A percentile compares a stretch with the other conserved stretches of the same genome.
Evolutionary conservation across 2,888 invertebrate species (phyloP).

Genomic region (Melanophora roralis): DNA sequence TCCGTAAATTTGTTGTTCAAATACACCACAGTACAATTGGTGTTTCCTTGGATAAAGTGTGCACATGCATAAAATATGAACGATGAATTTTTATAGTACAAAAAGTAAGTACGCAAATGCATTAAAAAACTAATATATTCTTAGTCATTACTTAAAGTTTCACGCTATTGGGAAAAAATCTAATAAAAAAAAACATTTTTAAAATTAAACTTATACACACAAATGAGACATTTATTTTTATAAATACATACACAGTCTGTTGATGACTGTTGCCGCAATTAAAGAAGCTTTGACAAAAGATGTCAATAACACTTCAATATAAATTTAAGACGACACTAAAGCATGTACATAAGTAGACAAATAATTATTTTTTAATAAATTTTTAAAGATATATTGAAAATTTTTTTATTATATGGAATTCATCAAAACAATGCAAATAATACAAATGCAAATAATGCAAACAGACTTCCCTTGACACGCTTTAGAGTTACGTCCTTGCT

Average conservation of each 20-base stretch:
- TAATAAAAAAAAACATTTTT: constrained; percentile 4
- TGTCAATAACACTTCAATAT: constrained; percentile 40
- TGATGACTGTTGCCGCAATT: too few species aligned
- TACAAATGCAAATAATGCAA: too few species aligned
- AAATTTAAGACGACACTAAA: too few species aligned
- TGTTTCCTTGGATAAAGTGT: not conserved
- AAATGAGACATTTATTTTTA: constrained; percentile 31
- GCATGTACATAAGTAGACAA: too few species aligned
- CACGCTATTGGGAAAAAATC: constrained; percentile 32
- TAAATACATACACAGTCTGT: not conserved
- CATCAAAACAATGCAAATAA: too few species aligned
- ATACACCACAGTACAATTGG: too few species aligned
- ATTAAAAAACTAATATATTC: constrained; percentile 15
- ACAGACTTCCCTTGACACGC: too few species aligned
- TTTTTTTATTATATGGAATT: too few species aligned
- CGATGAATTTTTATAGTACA: not conserved
- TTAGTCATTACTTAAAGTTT: constrained; percentile 38
- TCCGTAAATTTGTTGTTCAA: not conserved
- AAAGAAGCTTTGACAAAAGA: constrained; percentile 17
- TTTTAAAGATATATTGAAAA: too few species aligned
- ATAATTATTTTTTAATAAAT: too few species aligned
- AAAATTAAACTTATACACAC: not conserved
- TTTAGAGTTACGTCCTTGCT: too few species aligned
- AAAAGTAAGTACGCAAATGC: not conserved
- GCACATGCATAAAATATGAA: constrained; percentile 27